Base-by-base conservation (phyloP, 2,113 vertebrate species). In the Neolamprologus caudopunctatus region DNA sequence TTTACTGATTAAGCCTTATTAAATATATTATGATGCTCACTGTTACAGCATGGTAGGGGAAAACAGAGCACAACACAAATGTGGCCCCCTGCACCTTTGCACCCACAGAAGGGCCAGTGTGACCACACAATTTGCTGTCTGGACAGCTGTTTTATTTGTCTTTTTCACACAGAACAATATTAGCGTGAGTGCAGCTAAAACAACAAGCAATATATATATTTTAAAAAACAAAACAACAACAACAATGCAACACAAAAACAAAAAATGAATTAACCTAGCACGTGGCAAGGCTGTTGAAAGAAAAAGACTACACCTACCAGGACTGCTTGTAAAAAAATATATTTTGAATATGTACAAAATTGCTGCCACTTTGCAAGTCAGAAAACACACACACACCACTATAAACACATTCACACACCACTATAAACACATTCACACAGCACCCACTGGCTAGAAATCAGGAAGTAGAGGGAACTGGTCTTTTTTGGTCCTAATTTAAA, bases 101-200 rank as follows among this genome's bases (percentile, higher is more conserved):
- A 42, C 12, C 37, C 2, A 71, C 5, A 42, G n/a, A 42, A 71
- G 66, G 66, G 42, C 13, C 3, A 42, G n/a, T 42, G n/a, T 71
- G 66, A 71, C 37, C 17, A 26, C 63, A 68, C 2, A 13, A 68
- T 21, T 42, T 71, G 3, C 63, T 68, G 33, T 68, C 63, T 8
- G n/a, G 11, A 40, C 4, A 14, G 63, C 19, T 71, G 37, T 24
- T 42, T 42, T 24, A 71, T 71, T 42, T 24, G 5, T 26, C 37
- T 45, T 45, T 42, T 45, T 45, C 37, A 16, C 37, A 6, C 13
- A 45, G 37, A 71, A 71, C 21, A 71, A 71, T 71, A 71, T 71
- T 42, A 16, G 37, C 13, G 0, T 42, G 37, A 0, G 37, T 42
- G 8, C n/a, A 16, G 66, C 1, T 16, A 71, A 71, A 26, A 71